Conservation (phyloP, 2,888 invertebrate genomes). For the Kryphioiulus occultus region DNA sequence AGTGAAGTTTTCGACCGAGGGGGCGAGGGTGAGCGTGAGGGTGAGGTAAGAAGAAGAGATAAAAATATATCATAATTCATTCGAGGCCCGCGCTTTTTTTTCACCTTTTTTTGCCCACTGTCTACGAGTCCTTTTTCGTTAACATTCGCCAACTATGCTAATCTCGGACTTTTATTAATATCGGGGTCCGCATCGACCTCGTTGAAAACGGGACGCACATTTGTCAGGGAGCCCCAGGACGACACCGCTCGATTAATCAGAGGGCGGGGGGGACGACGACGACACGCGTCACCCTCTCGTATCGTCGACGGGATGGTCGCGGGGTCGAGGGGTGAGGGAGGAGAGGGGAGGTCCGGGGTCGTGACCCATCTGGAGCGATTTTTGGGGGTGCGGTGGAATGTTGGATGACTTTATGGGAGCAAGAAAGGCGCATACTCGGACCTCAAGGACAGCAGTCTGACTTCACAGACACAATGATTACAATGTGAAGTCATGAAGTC, state of each 20-base stretch:
- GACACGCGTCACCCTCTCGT: neutral
- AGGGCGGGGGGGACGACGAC: neutral
- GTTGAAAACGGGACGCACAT: constrained; percentile 24
- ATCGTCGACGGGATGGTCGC: neutral
- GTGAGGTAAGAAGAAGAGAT: neutral
- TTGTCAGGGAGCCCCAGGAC: constrained; percentile 8
- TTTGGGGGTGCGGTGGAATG: too few species aligned
- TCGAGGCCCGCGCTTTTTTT: neutral
- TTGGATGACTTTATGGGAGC: too few species aligned
- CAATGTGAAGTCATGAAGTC: too few species aligned
- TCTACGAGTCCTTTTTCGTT: neutral
- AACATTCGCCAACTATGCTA: neutral
- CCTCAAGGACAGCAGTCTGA: too few species aligned
- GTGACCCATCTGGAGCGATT: too few species aligned
- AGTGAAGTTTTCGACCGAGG: constrained; percentile 21
- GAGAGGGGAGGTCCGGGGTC: too few species aligned
- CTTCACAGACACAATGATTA: too few species aligned
- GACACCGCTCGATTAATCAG: neutral
- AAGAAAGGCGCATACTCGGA: too few species aligned
- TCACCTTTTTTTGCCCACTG: neutral
- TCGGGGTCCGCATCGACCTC: constrained; percentile 14
- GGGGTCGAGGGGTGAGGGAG: too few species aligned
- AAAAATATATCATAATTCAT: constrained; percentile 30
- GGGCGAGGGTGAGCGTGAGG: constrained; percentile 7
- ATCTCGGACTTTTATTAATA: constrained; percentile 35